Evolutionary conservation across 2,797 vertebrate species (phyloP).

Genomic region (Naso thynnoides): DNA sequence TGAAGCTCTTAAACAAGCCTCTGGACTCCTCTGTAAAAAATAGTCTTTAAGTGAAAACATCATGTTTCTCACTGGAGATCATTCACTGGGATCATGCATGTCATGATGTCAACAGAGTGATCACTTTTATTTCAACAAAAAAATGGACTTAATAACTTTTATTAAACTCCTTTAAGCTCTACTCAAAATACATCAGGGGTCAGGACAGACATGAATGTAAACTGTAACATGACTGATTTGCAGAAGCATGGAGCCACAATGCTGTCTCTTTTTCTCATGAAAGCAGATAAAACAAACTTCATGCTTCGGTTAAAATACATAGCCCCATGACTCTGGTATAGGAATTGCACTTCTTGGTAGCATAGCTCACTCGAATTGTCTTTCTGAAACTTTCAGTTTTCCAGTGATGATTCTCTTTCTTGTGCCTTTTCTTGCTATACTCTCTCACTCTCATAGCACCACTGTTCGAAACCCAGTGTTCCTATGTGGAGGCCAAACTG

Average conservation of each 20-base stretch:
- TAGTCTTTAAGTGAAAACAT: too few relatives aligned
- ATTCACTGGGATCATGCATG: too few relatives aligned
- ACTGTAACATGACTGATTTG: neutral
- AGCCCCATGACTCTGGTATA: neutral
- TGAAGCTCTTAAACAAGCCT: too few relatives aligned
- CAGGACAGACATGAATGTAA: too few relatives aligned
- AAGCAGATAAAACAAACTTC: slow-evolving; percentile 39
- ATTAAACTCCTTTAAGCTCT: too few relatives aligned
- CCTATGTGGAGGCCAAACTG: slow-evolving; percentile 88
- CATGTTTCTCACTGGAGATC: too few relatives aligned
- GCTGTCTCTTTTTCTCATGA: slow-evolving; percentile 24
- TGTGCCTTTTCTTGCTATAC: neutral
- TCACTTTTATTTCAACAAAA: too few relatives aligned
- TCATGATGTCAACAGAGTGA: too few relatives aligned
- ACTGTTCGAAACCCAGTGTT: slow-evolving; percentile 93
- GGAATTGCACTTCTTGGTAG: slow-evolving; percentile 22
- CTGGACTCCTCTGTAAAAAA: too few relatives aligned
- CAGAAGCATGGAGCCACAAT: too few relatives aligned
- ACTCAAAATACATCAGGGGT: too few relatives aligned
- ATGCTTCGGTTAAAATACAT: slow-evolving; percentile 38
- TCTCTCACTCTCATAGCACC: slow-evolving; percentile 79
- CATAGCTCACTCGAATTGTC: slow-evolving; percentile 11
- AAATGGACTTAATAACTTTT: too few relatives aligned
- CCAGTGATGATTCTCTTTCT: neutral
- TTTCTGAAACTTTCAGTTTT: slow-evolving; percentile 17